These are phyloP conservation scores for Cyanoramphus novaezelandiae DNA, from an alignment of 2,113 vertebrate genomes.

Conservation along the genomic window DNA sequence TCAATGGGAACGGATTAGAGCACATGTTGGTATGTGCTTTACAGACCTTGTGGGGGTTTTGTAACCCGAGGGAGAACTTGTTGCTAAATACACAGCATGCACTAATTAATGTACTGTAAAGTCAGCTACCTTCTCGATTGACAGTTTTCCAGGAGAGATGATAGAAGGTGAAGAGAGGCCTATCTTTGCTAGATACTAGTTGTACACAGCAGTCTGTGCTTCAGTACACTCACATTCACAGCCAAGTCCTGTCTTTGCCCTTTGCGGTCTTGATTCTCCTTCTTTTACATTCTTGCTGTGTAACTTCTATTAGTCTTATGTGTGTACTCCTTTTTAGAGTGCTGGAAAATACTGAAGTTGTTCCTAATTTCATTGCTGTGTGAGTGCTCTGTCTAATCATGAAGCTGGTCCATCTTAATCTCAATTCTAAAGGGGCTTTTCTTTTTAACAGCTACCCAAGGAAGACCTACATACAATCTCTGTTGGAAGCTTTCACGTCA, in stretches of 20 bases:
- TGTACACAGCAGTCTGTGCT: not conserved
- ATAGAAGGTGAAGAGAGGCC: not conserved
- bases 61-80: not conserved
- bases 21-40: not conserved
- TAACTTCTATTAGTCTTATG: conserved; percentile 23
- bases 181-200: not conserved
- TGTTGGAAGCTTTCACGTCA: not conserved
- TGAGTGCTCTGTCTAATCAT: not conserved
- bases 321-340: not conserved
- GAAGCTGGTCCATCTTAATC: conserved; percentile 11
- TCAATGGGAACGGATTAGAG: not conserved
- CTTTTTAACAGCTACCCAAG: not conserved
- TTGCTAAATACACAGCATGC: not conserved
- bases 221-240: not conserved
- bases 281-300: not conserved
- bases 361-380: not conserved
- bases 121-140: not conserved
- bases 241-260: not conserved
- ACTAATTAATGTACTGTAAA: not conserved
- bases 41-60: not conserved
- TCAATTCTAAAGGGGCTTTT: conserved; percentile 14
- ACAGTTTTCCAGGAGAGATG: not conserved
- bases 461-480: conserved; percentile 1
- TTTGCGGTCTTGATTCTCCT: not conserved
- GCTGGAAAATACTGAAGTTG: conserved; percentile 29